These are phyloP conservation scores for Pogonus chalceus DNA, from an alignment of 1,140 invertebrate genomes.

Conservation along the genomic window DNA sequence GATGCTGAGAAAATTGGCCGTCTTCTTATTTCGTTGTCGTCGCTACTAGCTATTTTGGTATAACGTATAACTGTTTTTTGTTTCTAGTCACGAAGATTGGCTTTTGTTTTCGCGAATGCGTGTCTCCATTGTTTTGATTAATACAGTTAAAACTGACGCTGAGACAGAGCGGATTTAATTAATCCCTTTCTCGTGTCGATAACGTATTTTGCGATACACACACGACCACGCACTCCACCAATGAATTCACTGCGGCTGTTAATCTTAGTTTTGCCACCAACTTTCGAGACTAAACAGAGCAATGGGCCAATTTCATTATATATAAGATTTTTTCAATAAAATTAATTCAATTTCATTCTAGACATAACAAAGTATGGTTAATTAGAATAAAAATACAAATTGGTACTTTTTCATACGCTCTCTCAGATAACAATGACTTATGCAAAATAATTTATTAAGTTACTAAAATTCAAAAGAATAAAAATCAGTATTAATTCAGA, in stretches of 20 bases:
- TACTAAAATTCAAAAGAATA: no score
- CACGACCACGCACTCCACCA: background rate
- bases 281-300: no score
- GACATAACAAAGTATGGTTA: no score
- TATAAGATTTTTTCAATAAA: no score
- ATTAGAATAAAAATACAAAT: no score
- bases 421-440: no score
- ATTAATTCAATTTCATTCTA: no score
- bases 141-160: background rate
- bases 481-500: no score
- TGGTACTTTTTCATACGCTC: no score
- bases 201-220: conserved; percentile 1
- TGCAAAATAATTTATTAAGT: no score
- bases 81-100: background rate
- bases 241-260: background rate
- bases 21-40: background rate
- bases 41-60: background rate
- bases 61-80: background rate
- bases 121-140: conserved; percentile 3
- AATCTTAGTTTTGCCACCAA: no score
- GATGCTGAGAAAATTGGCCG: background rate
- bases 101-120: conserved; percentile 1
- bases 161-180: background rate
- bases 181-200: conserved; percentile 7
- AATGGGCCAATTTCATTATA: no score